These are phyloP conservation scores for Diachasmimorpha longicaudata DNA, from an alignment of 1,140 invertebrate species.

Conservation along the genomic window DNA sequence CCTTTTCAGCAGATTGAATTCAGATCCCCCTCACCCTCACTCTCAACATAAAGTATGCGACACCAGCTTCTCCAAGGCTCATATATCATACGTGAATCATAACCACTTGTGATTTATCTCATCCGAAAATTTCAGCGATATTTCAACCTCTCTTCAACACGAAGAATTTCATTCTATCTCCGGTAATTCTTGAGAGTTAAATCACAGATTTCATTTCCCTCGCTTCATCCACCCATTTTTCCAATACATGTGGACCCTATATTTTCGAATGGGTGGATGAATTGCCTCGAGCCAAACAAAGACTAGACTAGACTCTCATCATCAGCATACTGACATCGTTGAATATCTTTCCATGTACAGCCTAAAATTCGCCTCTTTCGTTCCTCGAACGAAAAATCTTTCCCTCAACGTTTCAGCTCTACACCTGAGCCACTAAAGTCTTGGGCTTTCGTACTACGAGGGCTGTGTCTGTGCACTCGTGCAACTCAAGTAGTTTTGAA, in stretches of 20 bases:
- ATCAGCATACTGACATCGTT: constrained; percentile 40
- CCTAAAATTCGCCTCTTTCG: neutral
- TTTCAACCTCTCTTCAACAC: neutral
- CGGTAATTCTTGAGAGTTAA: neutral
- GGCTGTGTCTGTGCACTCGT: neutral
- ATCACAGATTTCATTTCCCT: neutral
- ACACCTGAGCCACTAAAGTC: neutral
- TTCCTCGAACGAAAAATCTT: neutral
- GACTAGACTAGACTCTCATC: constrained; percentile 43
- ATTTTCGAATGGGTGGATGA: too few species aligned
- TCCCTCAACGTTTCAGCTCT: neutral
- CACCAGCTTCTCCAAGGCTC: neutral
- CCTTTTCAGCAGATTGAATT: neutral
- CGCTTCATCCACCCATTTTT: too few species aligned
- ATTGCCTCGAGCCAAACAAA: too few species aligned
- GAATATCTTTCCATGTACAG: constrained; percentile 1
- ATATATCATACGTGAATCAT: neutral
- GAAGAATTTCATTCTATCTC: neutral
- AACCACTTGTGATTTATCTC: neutral
- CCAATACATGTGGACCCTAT: too few species aligned
- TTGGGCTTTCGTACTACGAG: neutral
- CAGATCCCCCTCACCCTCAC: neutral
- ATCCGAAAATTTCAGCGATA: neutral
- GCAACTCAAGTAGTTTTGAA: neutral
- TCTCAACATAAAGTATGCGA: neutral